Percentiles rank a stretch among this genome's conserved stretches.
phyloP scores from a whole-genome alignment of 2,797 vertebrate genomes.

The Sternarchorhynchus goeldii region DNA sequence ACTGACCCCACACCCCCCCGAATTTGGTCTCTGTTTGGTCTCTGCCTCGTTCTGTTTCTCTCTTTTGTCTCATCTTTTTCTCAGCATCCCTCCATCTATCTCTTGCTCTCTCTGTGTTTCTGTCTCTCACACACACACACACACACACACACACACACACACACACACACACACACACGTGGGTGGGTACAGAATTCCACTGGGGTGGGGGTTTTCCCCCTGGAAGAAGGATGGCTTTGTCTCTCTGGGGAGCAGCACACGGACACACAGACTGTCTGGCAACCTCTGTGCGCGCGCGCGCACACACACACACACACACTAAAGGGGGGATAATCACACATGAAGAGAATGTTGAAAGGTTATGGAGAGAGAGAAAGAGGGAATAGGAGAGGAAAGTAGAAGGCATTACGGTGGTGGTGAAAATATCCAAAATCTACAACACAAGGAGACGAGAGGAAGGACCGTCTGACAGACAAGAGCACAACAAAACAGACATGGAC shows the following conservation, averaged over 20 bases:
- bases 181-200: constrained; percentile 77
- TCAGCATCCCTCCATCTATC: constrained; percentile 47
- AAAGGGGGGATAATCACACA: constrained; percentile 28
- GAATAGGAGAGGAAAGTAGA: constrained; percentile 1
- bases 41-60: not conserved
- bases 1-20: too few species aligned
- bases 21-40: not conserved
- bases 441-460: not conserved
- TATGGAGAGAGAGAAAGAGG: constrained; percentile 24
- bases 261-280: constrained; percentile 73
- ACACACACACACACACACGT: constrained; percentile 42
- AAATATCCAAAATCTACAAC: constrained; percentile 17
- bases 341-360: constrained; percentile 30
- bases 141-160: constrained; percentile 20
- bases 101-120: constrained; percentile 51
- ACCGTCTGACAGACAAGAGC: constrained; percentile 23
- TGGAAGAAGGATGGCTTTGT: constrained; percentile 82
- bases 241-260: constrained; percentile 69
- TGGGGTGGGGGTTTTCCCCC: constrained; percentile 77
- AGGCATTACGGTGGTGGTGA: constrained; percentile 33
- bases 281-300: constrained; percentile 56
- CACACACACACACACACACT: constrained; percentile 34
- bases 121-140: constrained; percentile 13
- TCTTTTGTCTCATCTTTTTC: not conserved
- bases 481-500: not conserved